phyloP scores from a whole-genome alignment of 2,888 invertebrate species.

The Myopa tessellatipennis region DNA sequence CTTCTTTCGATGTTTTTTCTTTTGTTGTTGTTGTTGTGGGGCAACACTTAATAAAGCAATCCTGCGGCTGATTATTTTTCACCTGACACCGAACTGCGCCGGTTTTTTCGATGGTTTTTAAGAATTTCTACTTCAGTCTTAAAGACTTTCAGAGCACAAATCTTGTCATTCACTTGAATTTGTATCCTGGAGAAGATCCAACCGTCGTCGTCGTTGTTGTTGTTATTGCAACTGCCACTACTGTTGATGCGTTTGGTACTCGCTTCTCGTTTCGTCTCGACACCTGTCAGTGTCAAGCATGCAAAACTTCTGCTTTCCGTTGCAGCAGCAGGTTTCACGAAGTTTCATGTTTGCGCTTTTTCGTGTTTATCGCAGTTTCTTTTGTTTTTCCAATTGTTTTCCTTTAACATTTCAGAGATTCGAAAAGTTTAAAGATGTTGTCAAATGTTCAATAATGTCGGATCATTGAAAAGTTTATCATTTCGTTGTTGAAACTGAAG shows the following conservation, averaged over 20 bases:
- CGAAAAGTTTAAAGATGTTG: conserved; percentile 6
- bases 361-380: not conserved
- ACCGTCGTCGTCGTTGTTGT: not conserved
- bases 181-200: not conserved
- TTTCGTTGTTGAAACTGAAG: too few relatives aligned
- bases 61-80: conserved; percentile 15
- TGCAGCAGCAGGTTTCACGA: conserved; percentile 14
- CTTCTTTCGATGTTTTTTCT: not conserved
- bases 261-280: not conserved
- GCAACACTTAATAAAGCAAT: not conserved
- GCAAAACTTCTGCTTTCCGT: conserved; percentile 6
- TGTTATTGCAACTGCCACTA: not conserved
- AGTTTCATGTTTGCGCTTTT: conserved; percentile 43
- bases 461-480: too few relatives aligned
- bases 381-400: conserved; percentile 36
- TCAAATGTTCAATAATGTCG: not conserved
- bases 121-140: not conserved
- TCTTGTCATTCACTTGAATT: conserved; percentile 17
- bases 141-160: not conserved
- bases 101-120: not conserved
- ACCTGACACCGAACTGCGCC: conserved; percentile 20
- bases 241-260: not conserved
- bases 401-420: conserved; percentile 21
- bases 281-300: conserved; percentile 14
- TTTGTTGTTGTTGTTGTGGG: too few relatives aligned